phyloP scores from a whole-genome alignment of 2,113 vertebrate genomes.

The Bettongia penicillata region DNA sequence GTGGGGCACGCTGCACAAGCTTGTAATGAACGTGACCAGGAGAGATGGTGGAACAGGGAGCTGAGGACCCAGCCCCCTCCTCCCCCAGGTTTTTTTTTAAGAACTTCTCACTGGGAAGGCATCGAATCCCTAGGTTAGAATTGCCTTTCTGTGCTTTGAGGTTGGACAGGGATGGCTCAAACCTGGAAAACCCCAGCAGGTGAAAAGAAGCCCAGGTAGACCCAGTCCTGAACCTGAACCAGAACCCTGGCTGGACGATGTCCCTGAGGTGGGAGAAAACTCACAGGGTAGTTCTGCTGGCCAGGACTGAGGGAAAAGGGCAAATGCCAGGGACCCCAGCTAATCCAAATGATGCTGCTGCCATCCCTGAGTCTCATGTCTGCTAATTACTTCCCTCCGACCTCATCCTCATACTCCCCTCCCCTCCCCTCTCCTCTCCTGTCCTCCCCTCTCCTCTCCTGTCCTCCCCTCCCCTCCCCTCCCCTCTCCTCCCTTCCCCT shows the following conservation, averaged over 20 bases:
- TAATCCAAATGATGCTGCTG: background rate
- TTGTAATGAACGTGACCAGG: conserved; percentile 94
- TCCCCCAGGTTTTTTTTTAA: conserved; percentile 83
- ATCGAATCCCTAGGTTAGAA: conserved; percentile 83
- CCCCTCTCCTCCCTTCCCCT: too few relatives aligned
- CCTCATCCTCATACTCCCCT: too few relatives aligned
- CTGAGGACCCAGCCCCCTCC: conserved; percentile 67
- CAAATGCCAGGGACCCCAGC: background rate
- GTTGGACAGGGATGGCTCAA: conserved; percentile 39
- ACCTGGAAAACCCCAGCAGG: conserved; percentile 60
- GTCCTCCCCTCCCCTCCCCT: too few relatives aligned
- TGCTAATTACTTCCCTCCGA: background rate
- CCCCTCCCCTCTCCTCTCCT: too few relatives aligned
- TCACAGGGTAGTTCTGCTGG: conserved; percentile 57
- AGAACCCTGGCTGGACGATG: background rate
- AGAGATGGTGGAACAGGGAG: conserved; percentile 90
- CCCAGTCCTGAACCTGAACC: background rate
- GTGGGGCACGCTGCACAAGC: conserved; percentile 88
- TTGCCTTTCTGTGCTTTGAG: conserved; percentile 79
- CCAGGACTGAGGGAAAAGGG: conserved; percentile 8
- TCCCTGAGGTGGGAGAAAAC: conserved; percentile 34
- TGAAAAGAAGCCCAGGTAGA: conserved; percentile 48
- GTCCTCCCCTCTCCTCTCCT: too few relatives aligned
- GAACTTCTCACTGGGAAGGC: conserved; percentile 81
- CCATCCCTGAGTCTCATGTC: background rate